Base-by-base conservation (phyloP, 2,797 vertebrate genomes). In the Sebastiscus tertius region DNA sequence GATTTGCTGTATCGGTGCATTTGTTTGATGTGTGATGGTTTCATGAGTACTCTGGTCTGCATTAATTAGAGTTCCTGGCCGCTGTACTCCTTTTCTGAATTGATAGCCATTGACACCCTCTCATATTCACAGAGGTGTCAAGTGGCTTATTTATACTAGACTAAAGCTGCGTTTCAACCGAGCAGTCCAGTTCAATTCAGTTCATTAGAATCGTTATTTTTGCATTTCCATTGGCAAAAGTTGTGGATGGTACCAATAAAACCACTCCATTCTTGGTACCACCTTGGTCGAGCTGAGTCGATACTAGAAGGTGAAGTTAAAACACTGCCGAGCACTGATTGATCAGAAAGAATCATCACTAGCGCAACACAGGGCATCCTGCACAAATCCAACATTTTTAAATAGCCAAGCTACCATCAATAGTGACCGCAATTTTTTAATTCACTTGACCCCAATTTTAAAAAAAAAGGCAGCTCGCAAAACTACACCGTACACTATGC, bases 1-100 rank as follows among this genome's bases (percentile, higher is more conserved):
- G 67, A 82, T 88, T 86, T 72, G 46, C 33, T 72, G 9, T 73
- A 56, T 58, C 9, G 5, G 29, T 79, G 56, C n/a, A 72, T 74
- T 65, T 84, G 49, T 75, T 46, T 84, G 52, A 76, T 66, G 71
- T 26, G 46, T 73, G 67, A 85, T 49, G 59, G 58, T 65, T 86
- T 82, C 67, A 65, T 60, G 36, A 77, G 58, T 11, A 22, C 26
- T 54, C n/a, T 27, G 31, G 24, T 77, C 54, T 79, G 54, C 18
- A 58, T 63, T 79, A 8, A 69, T 72, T 55, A 52, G 8, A 77
- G 26, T 42, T 76, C 34, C n/a, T 49, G 52, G 72, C 34, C 62
- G 62, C 88, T 88, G 56, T 83, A 79, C 81, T 90, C 80, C 83
- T 90, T 90, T 86, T 92, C 75, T 84, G 84, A 91, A 55, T 39